A percentile compares a stretch with the other conserved stretches of the same genome.
These are phyloP conservation scores for Coecobrya sp. DNA, from an alignment of 2,888 invertebrate species.

Conservation along the genomic window DNA sequence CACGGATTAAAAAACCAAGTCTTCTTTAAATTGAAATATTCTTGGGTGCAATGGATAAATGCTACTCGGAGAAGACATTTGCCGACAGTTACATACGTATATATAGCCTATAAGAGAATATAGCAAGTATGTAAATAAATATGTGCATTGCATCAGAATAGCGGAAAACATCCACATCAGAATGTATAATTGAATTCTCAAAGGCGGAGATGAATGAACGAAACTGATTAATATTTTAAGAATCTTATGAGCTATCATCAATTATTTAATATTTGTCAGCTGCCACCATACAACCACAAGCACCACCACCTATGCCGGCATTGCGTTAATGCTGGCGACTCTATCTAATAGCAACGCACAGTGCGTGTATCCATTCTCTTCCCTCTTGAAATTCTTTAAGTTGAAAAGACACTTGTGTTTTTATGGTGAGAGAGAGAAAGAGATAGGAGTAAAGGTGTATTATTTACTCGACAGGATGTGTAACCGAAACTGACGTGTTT, in stretches of 20 bases:
- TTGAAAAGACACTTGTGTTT: conserved; percentile 54
- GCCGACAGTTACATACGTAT: too few relatives aligned
- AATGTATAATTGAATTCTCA: conserved; percentile 29
- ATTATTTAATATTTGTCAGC: conserved; percentile 79
- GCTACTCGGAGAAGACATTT: background rate
- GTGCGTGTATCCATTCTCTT: conserved; percentile 6
- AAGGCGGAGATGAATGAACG: conserved; percentile 55
- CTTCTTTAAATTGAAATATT: background rate
- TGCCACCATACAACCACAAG: conserved; percentile 61
- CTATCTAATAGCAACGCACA: too few relatives aligned
- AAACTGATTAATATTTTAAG: conserved; percentile 76
- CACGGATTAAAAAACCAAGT: conserved; percentile 17
- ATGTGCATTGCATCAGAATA: background rate
- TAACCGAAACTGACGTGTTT: conserved; percentile 76
- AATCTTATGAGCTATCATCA: conserved; percentile 70
- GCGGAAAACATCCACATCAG: background rate
- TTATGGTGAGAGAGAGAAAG: conserved; percentile 1
- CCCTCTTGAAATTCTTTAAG: background rate
- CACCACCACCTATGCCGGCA: background rate
- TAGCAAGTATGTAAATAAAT: too few relatives aligned
- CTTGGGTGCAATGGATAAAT: background rate
- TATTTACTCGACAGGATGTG: conserved; percentile 68
- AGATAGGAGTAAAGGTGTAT: conserved; percentile 47
- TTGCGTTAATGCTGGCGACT: too few relatives aligned
- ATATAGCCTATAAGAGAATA: too few relatives aligned